Evolutionary conservation across 2,888 invertebrate genomes (phyloP).

Genomic region (Oithona nana): DNA sequence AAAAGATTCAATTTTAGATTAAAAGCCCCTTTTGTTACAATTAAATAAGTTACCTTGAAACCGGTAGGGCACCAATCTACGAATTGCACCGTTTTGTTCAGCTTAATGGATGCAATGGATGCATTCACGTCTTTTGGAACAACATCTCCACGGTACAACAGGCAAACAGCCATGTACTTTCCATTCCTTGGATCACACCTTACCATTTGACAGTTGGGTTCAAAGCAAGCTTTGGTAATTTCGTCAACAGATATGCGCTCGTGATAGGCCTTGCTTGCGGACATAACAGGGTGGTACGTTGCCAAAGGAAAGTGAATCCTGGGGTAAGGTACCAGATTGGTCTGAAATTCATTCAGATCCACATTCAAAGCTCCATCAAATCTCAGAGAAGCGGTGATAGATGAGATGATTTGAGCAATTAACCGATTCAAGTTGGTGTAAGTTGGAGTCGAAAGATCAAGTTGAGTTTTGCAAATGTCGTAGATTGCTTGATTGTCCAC

Average conservation of each 20-base stretch:
- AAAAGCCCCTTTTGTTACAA: too few species aligned
- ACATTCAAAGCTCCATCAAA: too few species aligned
- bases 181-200: slow-evolving; percentile 23
- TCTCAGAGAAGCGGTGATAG: too few species aligned
- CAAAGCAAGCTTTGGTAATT: slow-evolving; percentile 32
- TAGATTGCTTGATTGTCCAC: too few species aligned
- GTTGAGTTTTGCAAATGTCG: too few species aligned
- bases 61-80: slow-evolving; percentile 35
- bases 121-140: slow-evolving; percentile 32
- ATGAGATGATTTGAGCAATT: too few species aligned
- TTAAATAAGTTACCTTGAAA: slow-evolving; percentile 31
- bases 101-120: slow-evolving; percentile 30
- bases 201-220: slow-evolving; percentile 31
- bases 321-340: too few species aligned
- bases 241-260: slow-evolving; percentile 29
- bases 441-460: too few species aligned
- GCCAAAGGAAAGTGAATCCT: too few species aligned
- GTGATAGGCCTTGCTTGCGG: slow-evolving; percentile 29
- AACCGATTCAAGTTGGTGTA: too few species aligned
- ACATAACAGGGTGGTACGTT: too few species aligned
- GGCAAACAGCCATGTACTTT: slow-evolving; percentile 33
- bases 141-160: slow-evolving; percentile 34
- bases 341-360: slow-evolving; percentile 22
- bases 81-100: slow-evolving; percentile 32
- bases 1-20: too few species aligned